Evolutionary conservation across 2,113 vertebrate genomes (phyloP), one percentile per base, ranked within the genome.

Genomic region (Esox niger): DNA sequence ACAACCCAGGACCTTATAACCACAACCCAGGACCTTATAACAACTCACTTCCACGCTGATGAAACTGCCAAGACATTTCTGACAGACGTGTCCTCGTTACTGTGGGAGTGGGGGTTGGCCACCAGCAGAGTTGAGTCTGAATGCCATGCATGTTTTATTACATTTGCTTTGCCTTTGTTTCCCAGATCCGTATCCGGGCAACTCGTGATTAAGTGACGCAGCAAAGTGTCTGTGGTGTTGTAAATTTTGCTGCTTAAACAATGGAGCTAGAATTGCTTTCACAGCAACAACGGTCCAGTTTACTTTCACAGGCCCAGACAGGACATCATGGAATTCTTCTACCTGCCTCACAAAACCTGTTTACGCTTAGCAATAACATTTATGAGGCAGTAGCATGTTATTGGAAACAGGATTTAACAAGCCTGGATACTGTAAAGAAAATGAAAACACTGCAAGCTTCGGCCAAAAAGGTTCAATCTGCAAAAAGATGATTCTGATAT

Each of bases 141-240:
- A 20, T 46, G 62, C 75, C 80, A 84, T 86, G 74, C 82, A 88
- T 88, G 84, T 87, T 90, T 90, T 70, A 88, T 81, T 76, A 75
- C 71, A 69, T 77, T 85, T 63, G 29, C 79, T 79, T n/a, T 80
- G 72, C 66, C 64, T 83, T 84, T 84, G 79, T 82, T 82, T 80
- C 72, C 61, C 78, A 59, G 68, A 70, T 4, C 29, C 6, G 86
- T 90, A 71, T 80, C 88, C 55, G 8, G 75, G 88, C 82, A 85
- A 87, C 87, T 60, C 52, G 35, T 29, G 70, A 21, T 66, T 69
- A 31, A 55, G 43, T 59, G 72, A 69, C 70, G 69, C 66, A 70
- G 1, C 63, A 21, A 63, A 69, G 47, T 56, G 46, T 71, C 71
- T 69, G 61, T 49, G 72, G 60, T 76, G 67, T 32, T 77, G 25